Base-by-base conservation (phyloP, 1,140 invertebrate species). In the Hylaeus anthracinus region DNA sequence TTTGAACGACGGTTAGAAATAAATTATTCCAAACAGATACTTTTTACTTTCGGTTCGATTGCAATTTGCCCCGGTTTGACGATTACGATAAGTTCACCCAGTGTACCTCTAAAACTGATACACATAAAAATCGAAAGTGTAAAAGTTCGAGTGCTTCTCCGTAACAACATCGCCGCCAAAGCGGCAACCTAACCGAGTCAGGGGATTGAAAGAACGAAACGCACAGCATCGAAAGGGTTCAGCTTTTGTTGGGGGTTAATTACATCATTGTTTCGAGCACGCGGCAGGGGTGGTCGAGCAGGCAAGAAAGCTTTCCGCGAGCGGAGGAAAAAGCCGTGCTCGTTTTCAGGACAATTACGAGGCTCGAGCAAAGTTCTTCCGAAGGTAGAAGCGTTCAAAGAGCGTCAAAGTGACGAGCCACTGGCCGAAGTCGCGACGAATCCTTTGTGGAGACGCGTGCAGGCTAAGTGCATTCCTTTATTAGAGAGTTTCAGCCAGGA, bases 401-500 rank as follows among this genome's bases (percentile, higher is more conserved):
- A 48, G 60, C 48, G 26, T 72, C 70, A 79, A 79, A 79, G 69
- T 55, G 69, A 63, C 76, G 76, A 26, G 60, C 43, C 51, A 26
- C 60, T 14, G 67, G n/a, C 14, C 67, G 48, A 53, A 43, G 58
- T 39, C 45, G 51, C 69, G 26, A 43, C 12, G 77, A 72, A 72
- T 72, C 77, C 77, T 79, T 79, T 79, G 70, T 79, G 70, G 77
- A 41, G 45, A 72, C 60, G 77, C 69, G 69, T 71, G 41, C 69
- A 71, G 55, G 69, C 82, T 87, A 87, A 87, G 86, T 87, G 86
- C 86, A 87, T 87, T 84, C 84, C 86, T 83, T 87, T 87, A 87
- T 87, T 86, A 86, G 74, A 73, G 74, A 74, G 64, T 66, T 53
- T 45, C 73, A 71, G 48, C 43, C 53, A 64, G 85, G 58, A 64